Conservation (phyloP, 2,797 vertebrate species). For the Pseudocheirus occidentalis region DNA sequence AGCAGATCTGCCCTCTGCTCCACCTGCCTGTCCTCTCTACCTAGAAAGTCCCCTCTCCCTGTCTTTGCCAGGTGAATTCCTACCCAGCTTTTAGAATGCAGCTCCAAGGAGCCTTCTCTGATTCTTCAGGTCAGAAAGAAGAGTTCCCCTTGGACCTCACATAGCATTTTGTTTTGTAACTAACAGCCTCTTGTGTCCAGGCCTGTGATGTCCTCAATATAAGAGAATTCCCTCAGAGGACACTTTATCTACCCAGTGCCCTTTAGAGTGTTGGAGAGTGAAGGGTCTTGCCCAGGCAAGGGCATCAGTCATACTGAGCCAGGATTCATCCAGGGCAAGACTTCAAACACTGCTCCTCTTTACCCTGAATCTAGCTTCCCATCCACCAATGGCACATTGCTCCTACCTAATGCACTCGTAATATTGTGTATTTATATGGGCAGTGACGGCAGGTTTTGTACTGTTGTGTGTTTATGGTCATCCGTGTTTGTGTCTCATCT, state of each 20-base stretch:
- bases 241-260: neutral
- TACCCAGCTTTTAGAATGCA: neutral
- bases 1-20: neutral
- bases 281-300: neutral
- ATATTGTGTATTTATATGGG: neutral
- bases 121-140: neutral
- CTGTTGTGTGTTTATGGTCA: neutral
- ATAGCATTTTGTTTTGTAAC: neutral
- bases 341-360: neutral
- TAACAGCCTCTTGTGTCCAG: neutral
- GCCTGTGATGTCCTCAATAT: neutral
- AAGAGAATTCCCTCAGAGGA: neutral
- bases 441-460: neutral
- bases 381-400: neutral
- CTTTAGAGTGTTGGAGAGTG: neutral
- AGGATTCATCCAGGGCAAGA: neutral
- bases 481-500: neutral
- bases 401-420: neutral
- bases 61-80: neutral
- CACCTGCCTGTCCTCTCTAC: neutral
- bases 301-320: neutral
- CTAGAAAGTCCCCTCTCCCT: neutral
- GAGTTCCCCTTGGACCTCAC: neutral
- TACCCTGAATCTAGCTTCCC: neutral
- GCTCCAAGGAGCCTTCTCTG: neutral